Conservation (phyloP, 2,797 vertebrate genomes). For the Catharus ustulatus region DNA sequence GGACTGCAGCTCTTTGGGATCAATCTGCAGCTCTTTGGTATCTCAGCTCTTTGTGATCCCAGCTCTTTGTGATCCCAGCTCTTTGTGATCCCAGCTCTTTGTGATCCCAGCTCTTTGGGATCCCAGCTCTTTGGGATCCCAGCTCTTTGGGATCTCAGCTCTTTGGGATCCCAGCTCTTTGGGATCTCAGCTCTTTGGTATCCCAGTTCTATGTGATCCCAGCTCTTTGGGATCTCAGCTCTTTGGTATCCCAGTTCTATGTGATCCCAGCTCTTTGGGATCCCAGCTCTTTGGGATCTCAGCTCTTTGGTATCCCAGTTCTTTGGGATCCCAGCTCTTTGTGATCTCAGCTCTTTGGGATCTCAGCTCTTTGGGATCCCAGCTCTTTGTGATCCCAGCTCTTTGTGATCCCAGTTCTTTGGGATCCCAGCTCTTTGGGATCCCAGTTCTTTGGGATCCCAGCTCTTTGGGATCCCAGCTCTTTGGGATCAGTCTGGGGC, state of each 20-base stretch:
- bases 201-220: accelerated
- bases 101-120: too few species aligned
- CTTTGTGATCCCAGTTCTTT: accelerated
- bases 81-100: accelerated
- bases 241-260: accelerated
- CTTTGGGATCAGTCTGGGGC: neutral
- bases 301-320: neutral
- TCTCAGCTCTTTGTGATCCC: accelerated
- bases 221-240: accelerated
- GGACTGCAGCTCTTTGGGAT: too few species aligned
- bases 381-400: accelerated
- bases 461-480: accelerated
- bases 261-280: accelerated
- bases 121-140: neutral
- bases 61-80: accelerated
- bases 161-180: neutral
- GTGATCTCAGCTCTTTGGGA: accelerated
- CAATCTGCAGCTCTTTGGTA: accelerated
- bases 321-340: accelerated
- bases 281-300: too few species aligned
- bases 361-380: accelerated
- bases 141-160: accelerated
- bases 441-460: accelerated
- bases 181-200: neutral
- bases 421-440: accelerated